Conservation (phyloP, 2,113 vertebrate species). For the Microtus pennsylvanicus region DNA sequence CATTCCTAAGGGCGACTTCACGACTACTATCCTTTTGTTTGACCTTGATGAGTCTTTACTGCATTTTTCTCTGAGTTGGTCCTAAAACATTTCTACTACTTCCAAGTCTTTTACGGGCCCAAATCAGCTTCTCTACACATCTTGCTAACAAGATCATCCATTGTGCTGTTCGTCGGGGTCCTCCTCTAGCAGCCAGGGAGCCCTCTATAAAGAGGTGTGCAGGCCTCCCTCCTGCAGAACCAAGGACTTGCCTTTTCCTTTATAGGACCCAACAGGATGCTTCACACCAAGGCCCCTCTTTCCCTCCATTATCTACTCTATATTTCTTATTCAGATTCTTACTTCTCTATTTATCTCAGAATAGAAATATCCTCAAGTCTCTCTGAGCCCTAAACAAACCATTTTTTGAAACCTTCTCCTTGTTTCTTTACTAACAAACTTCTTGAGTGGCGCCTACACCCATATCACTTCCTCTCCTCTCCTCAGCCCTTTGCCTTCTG, state of each 20-base stretch:
- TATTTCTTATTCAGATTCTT: background rate
- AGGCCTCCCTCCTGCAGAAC: background rate
- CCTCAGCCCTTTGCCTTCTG: background rate
- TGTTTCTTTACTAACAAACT: background rate
- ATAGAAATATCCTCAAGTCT: background rate
- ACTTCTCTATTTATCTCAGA: background rate
- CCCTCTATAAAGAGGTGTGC: background rate
- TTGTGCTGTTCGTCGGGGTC: too few species aligned
- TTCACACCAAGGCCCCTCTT: background rate
- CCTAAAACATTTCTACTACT: conserved; percentile 21
- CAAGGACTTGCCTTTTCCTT: background rate
- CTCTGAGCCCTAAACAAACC: background rate
- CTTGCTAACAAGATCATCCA: conserved; percentile 2
- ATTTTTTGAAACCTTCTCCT: background rate
- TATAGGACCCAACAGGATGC: background rate
- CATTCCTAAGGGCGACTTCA: background rate
- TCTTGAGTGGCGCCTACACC: background rate
- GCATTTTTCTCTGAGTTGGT: background rate
- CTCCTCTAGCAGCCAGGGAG: background rate
- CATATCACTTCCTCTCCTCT: background rate
- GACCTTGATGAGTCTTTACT: background rate
- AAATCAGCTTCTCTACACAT: background rate
- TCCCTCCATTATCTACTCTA: background rate
- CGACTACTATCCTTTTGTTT: background rate
- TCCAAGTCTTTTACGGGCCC: background rate